Percentiles rank a stretch among this genome's conserved stretches.
Conservation (phyloP, 2,888 invertebrate species). For the Troilus luridus region DNA sequence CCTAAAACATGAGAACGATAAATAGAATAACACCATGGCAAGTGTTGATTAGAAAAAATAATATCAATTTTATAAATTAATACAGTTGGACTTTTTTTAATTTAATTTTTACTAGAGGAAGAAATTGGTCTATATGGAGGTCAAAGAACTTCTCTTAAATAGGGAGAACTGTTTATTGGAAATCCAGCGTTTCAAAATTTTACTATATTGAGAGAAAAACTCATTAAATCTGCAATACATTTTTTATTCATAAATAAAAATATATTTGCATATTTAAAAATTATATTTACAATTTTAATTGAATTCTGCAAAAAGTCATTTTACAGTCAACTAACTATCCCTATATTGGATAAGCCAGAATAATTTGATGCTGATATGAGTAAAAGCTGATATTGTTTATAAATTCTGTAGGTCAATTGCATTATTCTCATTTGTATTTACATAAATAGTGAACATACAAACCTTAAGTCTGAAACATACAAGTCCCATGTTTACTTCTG, state of each 20-base stretch:
- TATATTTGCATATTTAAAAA: not conserved
- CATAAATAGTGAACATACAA: constrained; percentile 55
- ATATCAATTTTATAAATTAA: not conserved
- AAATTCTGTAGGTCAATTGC: not conserved
- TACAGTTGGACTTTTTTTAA: not conserved
- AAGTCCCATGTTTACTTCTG: constrained; percentile 92
- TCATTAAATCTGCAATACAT: not conserved
- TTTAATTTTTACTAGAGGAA: not conserved
- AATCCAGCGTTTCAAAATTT: not conserved
- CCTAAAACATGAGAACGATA: constrained; percentile 69
- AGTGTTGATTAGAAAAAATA: not conserved
- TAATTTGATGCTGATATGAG: not conserved
- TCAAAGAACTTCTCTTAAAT: too few species aligned
- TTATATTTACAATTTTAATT: too few species aligned
- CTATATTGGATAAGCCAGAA: not conserved
- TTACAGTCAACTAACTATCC: not conserved
- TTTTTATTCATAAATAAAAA: not conserved
- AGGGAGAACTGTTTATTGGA: too few species aligned
- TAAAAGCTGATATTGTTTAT: not conserved
- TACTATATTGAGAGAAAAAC: not conserved
- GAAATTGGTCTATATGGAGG: not conserved
- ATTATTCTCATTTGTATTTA: not conserved
- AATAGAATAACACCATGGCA: not conserved
- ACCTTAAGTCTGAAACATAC: constrained; percentile 95
- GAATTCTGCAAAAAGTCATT: too few species aligned